Evolutionary conservation across 2,888 invertebrate species (phyloP).

Genomic region (Lepetodrilus schrolli): DNA sequence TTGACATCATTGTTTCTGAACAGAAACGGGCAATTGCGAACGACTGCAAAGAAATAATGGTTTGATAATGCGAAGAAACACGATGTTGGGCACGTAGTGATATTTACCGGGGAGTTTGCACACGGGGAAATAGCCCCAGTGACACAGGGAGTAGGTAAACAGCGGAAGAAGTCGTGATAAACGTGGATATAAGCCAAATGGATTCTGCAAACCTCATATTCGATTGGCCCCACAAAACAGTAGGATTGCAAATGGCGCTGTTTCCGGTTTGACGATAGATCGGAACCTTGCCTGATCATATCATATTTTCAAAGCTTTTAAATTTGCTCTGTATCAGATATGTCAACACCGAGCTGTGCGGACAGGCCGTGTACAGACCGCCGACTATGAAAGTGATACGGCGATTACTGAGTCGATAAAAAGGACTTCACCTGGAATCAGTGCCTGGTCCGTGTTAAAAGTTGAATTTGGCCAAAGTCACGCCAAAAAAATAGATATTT

Average conservation of each 20-base stretch:
- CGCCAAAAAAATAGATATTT: too few species aligned
- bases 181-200: constrained; percentile 37
- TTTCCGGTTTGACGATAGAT: constrained; percentile 31
- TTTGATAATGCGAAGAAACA: constrained; percentile 19
- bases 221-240: constrained; percentile 28
- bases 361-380: background rate
- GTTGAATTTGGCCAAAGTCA: background rate
- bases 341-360: constrained; percentile 21
- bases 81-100: constrained; percentile 15
- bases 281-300: constrained; percentile 35
- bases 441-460: too few species aligned
- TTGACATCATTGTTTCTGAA: constrained; percentile 25
- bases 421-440: background rate
- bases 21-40: background rate
- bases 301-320: constrained; percentile 39
- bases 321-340: constrained; percentile 32
- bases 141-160: constrained; percentile 32
- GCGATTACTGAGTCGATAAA: constrained; percentile 23
- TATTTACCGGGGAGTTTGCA: constrained; percentile 27
- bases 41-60: constrained; percentile 24
- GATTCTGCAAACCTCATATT: constrained; percentile 32
- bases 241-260: constrained; percentile 35
- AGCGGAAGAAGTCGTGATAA: constrained; percentile 34
- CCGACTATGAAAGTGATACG: constrained; percentile 16
- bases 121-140: constrained; percentile 32